Evolutionary conservation across 2,797 vertebrate genomes (phyloP), one percentile per base, ranked within the genome.

Genomic region (Stomatorhinus walkeri): DNA sequence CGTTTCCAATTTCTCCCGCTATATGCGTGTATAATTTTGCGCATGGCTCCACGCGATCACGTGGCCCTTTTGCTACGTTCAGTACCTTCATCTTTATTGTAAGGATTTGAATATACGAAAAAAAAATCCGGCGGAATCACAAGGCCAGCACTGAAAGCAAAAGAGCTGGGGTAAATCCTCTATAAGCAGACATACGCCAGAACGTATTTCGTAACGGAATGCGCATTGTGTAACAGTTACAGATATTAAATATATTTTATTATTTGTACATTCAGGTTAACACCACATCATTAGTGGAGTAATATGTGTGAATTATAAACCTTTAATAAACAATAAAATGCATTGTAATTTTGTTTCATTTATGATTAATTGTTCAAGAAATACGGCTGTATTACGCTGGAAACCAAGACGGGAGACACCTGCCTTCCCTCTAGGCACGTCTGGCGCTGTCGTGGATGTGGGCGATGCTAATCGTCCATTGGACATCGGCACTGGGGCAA

Each of bases 381-480:
- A 85, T 49, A 49, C 43, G n/a, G 24, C 22, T 12, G 48, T 51
- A 36, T 72, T 72, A 72, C 64, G 64, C 12, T 32, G 28, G 64
- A 72, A 16, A 16, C 28, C 10, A 72, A 72, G 64, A 72, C 64
- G 36, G 72, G 16, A 46, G 49, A 52, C 51, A 56, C 85, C 51
- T 86, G 51, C 81, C 81, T 4, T 28, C 22, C n/a, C 72, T 54
- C 10, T 56, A 3, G 14, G 83, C 24, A 2, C 24, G 22, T 85
- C n/a, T 86, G 49, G 51, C 85, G 49, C 16, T 32, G 51, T 14
- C 8, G 85, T 86, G 51, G 85, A 86, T 86, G 85, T 52, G 85
- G 51, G 49, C 85, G 51, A 86, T 36, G 85, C 85, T 86, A 51
- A 86, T 56, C 85, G 14, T 56, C 32, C 28, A 87, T 87, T 87